phyloP scores from a whole-genome alignment of 2,797 vertebrate genomes.

The Potorous gilbertii region DNA sequence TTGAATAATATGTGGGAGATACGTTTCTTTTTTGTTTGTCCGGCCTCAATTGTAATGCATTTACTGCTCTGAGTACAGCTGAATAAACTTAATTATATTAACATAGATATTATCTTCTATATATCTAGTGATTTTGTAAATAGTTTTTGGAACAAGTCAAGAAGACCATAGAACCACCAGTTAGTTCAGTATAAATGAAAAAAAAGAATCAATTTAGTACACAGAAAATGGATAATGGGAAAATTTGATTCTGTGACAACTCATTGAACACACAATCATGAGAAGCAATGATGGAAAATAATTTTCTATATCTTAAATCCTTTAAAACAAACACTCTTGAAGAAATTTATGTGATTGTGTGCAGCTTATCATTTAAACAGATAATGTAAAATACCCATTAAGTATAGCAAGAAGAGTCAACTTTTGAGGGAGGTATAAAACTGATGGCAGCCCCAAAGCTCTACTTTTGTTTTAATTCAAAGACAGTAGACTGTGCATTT shows the following conservation, averaged over 20 bases:
- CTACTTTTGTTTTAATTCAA: conserved; percentile 48
- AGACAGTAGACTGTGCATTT: conserved; percentile 41
- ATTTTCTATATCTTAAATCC: conserved; percentile 76
- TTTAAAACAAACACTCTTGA: conserved; percentile 69
- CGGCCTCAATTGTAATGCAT: conserved; percentile 31
- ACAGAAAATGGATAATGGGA: conserved; percentile 75
- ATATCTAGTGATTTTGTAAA: conserved; percentile 69
- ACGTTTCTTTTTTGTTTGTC: conserved; percentile 51
- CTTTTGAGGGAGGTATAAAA: conserved; percentile 59
- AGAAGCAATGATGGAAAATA: conserved; percentile 76
- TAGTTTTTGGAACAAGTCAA: conserved; percentile 67
- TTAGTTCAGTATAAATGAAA: conserved; percentile 76
- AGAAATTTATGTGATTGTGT: conserved; percentile 44
- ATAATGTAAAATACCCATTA: conserved; percentile 67
- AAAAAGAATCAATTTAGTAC: conserved; percentile 71
- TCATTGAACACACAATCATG: conserved; percentile 79
- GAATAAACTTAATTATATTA: conserved; percentile 55
- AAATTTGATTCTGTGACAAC: conserved; percentile 80
- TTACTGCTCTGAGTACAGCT: conserved; percentile 62
- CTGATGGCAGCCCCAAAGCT: conserved; percentile 39
- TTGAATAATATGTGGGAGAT: conserved; percentile 39
- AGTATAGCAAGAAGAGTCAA: conserved; percentile 48
- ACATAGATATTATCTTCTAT: conserved; percentile 54
- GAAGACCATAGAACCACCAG: conserved; percentile 63
- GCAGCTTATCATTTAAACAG: conserved; percentile 67